These are phyloP conservation scores for Aphelenchoides fujianensis DNA, from an alignment of 1,140 invertebrate genomes.

Conservation along the genomic window DNA sequence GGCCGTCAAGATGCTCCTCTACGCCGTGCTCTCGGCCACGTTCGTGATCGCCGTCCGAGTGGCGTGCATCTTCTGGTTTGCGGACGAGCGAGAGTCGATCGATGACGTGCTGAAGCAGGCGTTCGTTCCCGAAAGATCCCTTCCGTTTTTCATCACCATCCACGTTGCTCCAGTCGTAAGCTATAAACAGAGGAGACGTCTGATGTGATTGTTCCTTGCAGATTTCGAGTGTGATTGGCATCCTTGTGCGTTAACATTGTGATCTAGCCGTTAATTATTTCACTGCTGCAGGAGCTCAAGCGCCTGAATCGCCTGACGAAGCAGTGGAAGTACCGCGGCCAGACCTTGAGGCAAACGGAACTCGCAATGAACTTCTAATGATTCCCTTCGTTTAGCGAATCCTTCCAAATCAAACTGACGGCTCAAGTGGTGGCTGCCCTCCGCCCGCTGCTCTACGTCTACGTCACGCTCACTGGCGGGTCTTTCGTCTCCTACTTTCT, in stretches of 20 bases:
- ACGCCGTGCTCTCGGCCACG: background rate
- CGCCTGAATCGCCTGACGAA: background rate
- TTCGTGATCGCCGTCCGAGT: too few relatives aligned
- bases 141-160: background rate
- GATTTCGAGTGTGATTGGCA: background rate
- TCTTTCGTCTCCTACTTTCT: background rate
- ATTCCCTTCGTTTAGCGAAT: background rate
- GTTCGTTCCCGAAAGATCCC: background rate
- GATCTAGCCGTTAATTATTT: background rate
- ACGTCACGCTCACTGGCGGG: background rate
- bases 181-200: too few relatives aligned
- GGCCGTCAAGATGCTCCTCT: background rate
- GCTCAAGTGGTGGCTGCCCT: background rate
- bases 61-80: too few relatives aligned
- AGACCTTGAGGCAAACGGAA: background rate
- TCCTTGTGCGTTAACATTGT: background rate
- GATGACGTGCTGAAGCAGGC: background rate
- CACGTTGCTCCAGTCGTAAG: background rate
- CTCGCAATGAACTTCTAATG: background rate
- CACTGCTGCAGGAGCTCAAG: background rate
- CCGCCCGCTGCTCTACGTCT: constrained; percentile 1
- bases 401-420: background rate
- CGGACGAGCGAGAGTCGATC: too few relatives aligned
- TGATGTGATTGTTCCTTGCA: too few relatives aligned
- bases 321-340: background rate